Evolutionary conservation across 2,888 invertebrate species (phyloP).

Genomic region (Thymelicus lineola): DNA sequence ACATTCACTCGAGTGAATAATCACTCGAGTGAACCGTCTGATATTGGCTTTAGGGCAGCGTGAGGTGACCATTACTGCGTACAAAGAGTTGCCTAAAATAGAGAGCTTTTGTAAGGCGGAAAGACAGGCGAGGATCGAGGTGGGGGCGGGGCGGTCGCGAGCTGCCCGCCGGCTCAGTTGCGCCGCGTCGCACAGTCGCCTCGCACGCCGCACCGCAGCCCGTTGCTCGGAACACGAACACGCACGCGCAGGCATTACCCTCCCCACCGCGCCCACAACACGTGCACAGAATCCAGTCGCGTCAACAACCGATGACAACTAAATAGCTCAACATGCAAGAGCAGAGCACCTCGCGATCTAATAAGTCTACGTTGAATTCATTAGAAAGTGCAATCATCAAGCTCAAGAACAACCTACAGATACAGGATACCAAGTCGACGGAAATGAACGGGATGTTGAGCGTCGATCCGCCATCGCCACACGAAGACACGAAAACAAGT

Average conservation of each 20-base stretch:
- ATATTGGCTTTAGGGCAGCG: too few relatives aligned
- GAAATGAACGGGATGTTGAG: slow-evolving; percentile 72
- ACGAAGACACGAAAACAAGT: slow-evolving; percentile 66
- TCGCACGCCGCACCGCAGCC: slow-evolving; percentile 72
- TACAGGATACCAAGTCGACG: slow-evolving; percentile 74
- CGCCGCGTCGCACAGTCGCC: slow-evolving; percentile 77
- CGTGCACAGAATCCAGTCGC: slow-evolving; percentile 56
- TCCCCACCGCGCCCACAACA: slow-evolving; percentile 67
- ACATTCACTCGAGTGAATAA: too few relatives aligned
- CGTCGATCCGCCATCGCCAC: slow-evolving; percentile 69
- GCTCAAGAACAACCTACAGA: slow-evolving; percentile 81
- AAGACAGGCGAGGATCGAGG: slow-evolving; percentile 70
- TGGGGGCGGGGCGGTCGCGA: slow-evolving; percentile 80
- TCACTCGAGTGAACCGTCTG: too few relatives aligned
- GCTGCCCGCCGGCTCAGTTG: slow-evolving; percentile 81
- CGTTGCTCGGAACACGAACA: slow-evolving; percentile 72
- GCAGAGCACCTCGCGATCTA: slow-evolving; percentile 78
- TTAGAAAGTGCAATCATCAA: slow-evolving; percentile 83
- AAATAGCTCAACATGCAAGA: slow-evolving; percentile 73
- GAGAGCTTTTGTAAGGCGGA: slow-evolving; percentile 84
- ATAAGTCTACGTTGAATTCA: slow-evolving; percentile 78
- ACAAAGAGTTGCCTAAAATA: slow-evolving; percentile 86
- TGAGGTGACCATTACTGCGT: slow-evolving; percentile 84
- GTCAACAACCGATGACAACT: slow-evolving; percentile 51
- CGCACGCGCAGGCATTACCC: slow-evolving; percentile 57